phyloP scores from a whole-genome alignment of 2,888 invertebrate species.

The Aleiodes leptofemur region DNA sequence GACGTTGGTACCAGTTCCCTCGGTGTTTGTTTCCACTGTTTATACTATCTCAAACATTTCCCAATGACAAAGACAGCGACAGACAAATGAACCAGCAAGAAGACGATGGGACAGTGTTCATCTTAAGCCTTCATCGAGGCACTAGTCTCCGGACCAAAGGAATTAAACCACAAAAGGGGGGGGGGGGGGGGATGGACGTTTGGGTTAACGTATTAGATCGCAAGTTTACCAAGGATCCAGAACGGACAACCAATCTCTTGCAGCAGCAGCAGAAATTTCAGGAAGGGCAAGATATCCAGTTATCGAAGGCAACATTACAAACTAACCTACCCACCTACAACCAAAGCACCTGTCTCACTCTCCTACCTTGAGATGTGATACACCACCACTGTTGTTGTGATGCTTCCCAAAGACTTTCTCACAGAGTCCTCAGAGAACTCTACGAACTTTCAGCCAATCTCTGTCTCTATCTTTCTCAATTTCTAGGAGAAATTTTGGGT shows the following conservation, averaged over 20 bases:
- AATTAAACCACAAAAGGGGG: slow-evolving; percentile 42
- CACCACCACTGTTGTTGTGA: slow-evolving; percentile 6
- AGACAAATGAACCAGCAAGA: slow-evolving; percentile 24
- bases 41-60: slow-evolving; percentile 66
- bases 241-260: slow-evolving; percentile 57
- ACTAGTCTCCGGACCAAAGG: slow-evolving; percentile 36
- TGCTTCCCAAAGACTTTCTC: slow-evolving; percentile 18
- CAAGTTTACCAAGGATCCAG: slow-evolving; percentile 53
- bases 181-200: slow-evolving; percentile 29
- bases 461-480: too few relatives aligned
- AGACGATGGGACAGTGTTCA: background rate
- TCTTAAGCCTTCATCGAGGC: slow-evolving; percentile 14
- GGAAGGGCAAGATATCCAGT: slow-evolving; percentile 39
- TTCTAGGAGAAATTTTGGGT: too few relatives aligned
- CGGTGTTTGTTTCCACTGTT: slow-evolving; percentile 67
- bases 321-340: background rate
- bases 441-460: background rate
- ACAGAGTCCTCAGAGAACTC: slow-evolving; percentile 14
- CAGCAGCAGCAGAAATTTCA: slow-evolving; percentile 14
- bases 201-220: slow-evolving; percentile 50
- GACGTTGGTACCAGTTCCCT: slow-evolving; percentile 41
- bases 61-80: slow-evolving; percentile 37
- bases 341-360: slow-evolving; percentile 28
- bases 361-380: slow-evolving; percentile 1
- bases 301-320: slow-evolving; percentile 36